Conservation (phyloP, 2,888 invertebrate species). For the Diarsia rubi region DNA sequence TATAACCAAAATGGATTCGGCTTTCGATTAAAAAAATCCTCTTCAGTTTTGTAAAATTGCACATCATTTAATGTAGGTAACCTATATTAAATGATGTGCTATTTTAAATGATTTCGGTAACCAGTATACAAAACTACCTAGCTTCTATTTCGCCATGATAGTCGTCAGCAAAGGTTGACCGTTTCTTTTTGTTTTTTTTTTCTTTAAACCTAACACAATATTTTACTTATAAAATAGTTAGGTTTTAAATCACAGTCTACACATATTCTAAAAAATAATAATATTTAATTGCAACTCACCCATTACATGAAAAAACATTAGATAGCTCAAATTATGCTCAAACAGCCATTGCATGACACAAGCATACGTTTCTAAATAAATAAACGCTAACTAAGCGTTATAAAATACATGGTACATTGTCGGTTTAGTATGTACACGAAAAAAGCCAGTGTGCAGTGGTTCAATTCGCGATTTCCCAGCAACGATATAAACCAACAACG, state of each 20-base stretch:
- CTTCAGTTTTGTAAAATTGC: too few relatives aligned
- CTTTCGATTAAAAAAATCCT: neutral
- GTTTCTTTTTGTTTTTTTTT: neutral
- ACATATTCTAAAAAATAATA: neutral
- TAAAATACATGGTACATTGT: neutral
- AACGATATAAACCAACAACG: conserved; percentile 38
- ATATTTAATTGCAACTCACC: neutral
- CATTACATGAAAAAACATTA: neutral
- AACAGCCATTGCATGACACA: neutral
- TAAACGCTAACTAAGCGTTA: neutral
- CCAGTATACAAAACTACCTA: neutral
- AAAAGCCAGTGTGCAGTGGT: neutral
- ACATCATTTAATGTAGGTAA: too few relatives aligned
- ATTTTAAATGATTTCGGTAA: neutral
- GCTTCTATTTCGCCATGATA: neutral
- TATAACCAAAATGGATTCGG: neutral
- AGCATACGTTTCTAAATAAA: neutral
- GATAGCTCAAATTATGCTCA: neutral
- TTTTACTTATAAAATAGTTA: neutral
- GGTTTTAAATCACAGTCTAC: neutral
- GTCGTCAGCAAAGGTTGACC: neutral
- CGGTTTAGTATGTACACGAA: neutral
- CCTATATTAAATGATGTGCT: neutral
- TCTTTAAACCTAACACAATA: neutral
- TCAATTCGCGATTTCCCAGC: conserved; percentile 21